phyloP scores from a whole-genome alignment of 2,888 invertebrate genomes.

The Scaptomyza tumidula region DNA sequence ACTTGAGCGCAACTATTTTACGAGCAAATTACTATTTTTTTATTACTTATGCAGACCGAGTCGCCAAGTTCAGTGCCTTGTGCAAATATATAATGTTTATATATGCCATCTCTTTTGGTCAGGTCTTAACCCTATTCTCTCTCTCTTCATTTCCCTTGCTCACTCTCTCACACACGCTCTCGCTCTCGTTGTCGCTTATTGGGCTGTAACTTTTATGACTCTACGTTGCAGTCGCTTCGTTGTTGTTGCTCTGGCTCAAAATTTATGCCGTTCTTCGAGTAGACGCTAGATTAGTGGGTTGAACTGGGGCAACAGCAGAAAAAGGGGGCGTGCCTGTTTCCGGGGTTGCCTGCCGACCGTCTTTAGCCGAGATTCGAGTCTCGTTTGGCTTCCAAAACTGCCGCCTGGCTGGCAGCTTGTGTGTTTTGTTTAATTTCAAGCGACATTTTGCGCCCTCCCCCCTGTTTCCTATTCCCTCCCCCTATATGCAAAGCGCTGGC shows the following conservation, averaged over 20 bases:
- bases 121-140: constrained; percentile 39
- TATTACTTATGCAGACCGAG: constrained; percentile 75
- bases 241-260: constrained; percentile 42
- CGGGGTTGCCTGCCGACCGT: constrained; percentile 45
- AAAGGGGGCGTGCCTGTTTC: constrained; percentile 44
- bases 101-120: constrained; percentile 31
- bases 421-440: constrained; percentile 73
- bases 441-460: constrained; percentile 61
- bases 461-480: too few species aligned
- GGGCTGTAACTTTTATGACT: constrained; percentile 71
- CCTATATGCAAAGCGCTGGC: constrained; percentile 49
- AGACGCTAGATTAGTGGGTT: constrained; percentile 62
- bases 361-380: constrained; percentile 62
- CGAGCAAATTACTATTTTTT: constrained; percentile 75
- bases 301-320: constrained; percentile 7
- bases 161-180: constrained; percentile 9
- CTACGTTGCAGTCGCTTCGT: constrained; percentile 59
- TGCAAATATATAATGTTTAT: constrained; percentile 55
- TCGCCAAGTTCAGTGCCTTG: constrained; percentile 66
- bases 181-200: constrained; percentile 23
- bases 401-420: constrained; percentile 52
- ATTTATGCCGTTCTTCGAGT: constrained; percentile 72
- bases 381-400: constrained; percentile 9
- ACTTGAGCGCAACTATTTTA: constrained; percentile 79
- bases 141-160: not conserved